Evolutionary conservation across 2,888 invertebrate genomes (phyloP), one percentile per base, ranked within the genome.

Genomic region (Fragum whitleyi): DNA sequence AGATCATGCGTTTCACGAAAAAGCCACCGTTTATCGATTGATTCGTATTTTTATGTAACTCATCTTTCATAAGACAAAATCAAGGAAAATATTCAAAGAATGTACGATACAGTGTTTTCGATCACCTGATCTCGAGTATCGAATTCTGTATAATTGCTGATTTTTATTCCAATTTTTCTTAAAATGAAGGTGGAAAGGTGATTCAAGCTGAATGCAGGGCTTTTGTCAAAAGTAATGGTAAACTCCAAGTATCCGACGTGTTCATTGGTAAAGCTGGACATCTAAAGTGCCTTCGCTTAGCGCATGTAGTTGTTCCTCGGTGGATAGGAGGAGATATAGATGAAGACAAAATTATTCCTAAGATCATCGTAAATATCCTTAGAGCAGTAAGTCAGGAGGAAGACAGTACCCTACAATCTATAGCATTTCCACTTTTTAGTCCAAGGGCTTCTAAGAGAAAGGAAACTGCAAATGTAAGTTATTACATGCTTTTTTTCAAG

Each of bases 351-450:
- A 9, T 59, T 9, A 72, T 90, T 7, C 59, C 61, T n/a, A 61
- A 81, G 7, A 74, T 81, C 55, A 69, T 91, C 0, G 61, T 70
- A 9, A 86, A 85, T 16, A 78, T 81, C n/a, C 68, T 91, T 0
- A 42, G 67, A 9, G 55, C 69, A 2, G 79, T 87, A 39, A 39
- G 68, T n/a, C 26, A 47, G 5, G 76, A 75, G n/a, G 61, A 79
- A 14, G 39, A 76, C 6, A 62, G 70, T 2, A 53, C 77, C 0
- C 75, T 82, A 7, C 59, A 29, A 11, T 83, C 87, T 5, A 71
- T 91, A 32, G 91, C 91, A 23, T 72, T 90, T 26, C 91, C 91
- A 42, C 87, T 91, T 0, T 77, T 91, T 16, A 85, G 90, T 76
- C 76, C 87, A 3, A 90, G 89, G 9, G 79, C 86, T 16, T 87